Conservation (phyloP, 1,140 invertebrate species). For the Hyles vespertilio region DNA sequence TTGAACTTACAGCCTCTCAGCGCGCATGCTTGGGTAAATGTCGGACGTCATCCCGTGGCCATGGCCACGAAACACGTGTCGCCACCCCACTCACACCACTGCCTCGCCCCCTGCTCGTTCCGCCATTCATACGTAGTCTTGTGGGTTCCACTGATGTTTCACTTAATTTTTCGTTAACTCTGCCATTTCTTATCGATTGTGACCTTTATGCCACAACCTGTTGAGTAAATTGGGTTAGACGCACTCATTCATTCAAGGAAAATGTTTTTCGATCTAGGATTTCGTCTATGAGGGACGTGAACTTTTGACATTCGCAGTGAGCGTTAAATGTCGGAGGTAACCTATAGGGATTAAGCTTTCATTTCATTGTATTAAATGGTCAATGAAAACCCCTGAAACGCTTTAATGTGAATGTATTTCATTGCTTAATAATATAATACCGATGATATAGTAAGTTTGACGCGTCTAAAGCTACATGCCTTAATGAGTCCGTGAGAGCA, state of each 20-base stretch:
- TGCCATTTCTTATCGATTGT: conserved; percentile 62
- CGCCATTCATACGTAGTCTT: conserved; percentile 46
- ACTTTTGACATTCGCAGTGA: too few species aligned
- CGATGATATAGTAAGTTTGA: too few species aligned
- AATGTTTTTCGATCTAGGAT: too few species aligned
- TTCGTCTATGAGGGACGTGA: too few species aligned
- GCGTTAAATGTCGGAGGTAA: too few species aligned
- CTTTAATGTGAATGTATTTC: too few species aligned
- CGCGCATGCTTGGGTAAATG: conserved; percentile 52
- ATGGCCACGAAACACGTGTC: conserved; percentile 54
- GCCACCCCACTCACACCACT: conserved; percentile 12
- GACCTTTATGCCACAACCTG: conserved; percentile 48
- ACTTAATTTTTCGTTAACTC: conserved; percentile 44
- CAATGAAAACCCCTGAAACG: too few species aligned
- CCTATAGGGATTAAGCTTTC: too few species aligned
- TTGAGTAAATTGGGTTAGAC: conserved; percentile 24
- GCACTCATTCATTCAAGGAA: too few species aligned
- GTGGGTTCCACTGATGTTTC: conserved; percentile 24
- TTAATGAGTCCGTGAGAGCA: conserved; percentile 1
- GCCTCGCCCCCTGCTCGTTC: conserved; percentile 13
- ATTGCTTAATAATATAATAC: too few species aligned
- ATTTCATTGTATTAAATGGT: too few species aligned
- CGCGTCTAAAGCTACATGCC: too few species aligned
- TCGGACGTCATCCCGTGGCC: conserved; percentile 61
- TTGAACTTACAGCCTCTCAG: conserved; percentile 44